These are phyloP conservation scores for Gambelia wislizenii DNA, from an alignment of 2,797 vertebrate species.

Conservation along the genomic window DNA sequence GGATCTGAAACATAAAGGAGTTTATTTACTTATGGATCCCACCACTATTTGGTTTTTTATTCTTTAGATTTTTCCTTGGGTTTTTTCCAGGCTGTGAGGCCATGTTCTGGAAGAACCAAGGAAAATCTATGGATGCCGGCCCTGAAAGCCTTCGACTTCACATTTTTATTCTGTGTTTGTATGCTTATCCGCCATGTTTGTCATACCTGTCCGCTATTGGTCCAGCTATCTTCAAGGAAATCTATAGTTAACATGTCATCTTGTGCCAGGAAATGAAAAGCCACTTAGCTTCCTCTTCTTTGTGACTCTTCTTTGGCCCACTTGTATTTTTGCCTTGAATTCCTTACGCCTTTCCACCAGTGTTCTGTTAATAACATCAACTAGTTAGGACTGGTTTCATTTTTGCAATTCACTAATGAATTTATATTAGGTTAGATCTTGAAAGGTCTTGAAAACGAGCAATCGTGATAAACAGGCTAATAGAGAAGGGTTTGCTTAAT, in stretches of 20 bases:
- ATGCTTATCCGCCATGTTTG: background rate
- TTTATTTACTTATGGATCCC: background rate
- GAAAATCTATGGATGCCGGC: too few relatives aligned
- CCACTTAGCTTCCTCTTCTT: background rate
- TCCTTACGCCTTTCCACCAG: constrained; percentile 40
- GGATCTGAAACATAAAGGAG: too few relatives aligned
- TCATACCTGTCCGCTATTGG: background rate
- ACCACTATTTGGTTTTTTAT: too few relatives aligned
- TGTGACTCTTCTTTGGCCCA: background rate
- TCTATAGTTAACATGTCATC: background rate
- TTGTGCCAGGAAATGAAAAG: constrained; percentile 1
- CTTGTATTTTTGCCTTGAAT: constrained; percentile 28
- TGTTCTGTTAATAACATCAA: constrained; percentile 69
- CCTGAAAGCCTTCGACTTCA: too few relatives aligned
- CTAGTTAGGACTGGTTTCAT: constrained; percentile 66
- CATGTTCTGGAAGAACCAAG: too few relatives aligned
- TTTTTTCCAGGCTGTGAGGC: too few relatives aligned
- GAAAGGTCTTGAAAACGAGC: constrained; percentile 72
- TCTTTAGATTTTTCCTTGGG: too few relatives aligned
- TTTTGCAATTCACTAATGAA: constrained; percentile 74
- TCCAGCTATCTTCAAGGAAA: background rate
- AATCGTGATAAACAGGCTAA: constrained; percentile 77
- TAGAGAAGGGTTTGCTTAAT: constrained; percentile 80
- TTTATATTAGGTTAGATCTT: constrained; percentile 71
- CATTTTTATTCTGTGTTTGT: too few relatives aligned